phyloP scores from a whole-genome alignment of 2,113 vertebrate genomes.

The Illadopsis cleaveri region DNA sequence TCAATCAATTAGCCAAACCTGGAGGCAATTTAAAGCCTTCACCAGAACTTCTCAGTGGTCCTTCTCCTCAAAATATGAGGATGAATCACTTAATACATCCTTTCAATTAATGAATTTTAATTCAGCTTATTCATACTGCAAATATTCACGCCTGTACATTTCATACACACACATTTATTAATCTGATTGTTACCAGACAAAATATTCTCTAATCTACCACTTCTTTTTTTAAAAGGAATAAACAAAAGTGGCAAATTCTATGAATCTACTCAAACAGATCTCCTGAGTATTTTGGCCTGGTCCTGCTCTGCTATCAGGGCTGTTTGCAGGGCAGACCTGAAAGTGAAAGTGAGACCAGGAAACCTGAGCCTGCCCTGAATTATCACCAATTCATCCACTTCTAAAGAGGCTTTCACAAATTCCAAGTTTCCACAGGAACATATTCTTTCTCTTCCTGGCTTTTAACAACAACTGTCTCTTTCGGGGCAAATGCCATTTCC shows the following conservation, averaged over 20 bases:
- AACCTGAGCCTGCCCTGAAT: background rate
- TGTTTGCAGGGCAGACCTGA: background rate
- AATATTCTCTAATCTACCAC: background rate
- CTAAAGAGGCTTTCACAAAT: background rate
- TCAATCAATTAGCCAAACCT: background rate
- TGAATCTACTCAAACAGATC: background rate
- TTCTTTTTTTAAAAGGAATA: background rate
- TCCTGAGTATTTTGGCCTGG: background rate
- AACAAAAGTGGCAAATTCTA: background rate
- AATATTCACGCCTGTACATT: background rate
- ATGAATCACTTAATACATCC: background rate
- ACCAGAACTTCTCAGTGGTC: background rate
- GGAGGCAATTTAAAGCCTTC: background rate
- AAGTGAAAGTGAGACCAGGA: background rate
- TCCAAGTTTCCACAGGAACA: constrained; percentile 25
- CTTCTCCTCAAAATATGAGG: background rate
- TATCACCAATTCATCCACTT: constrained; percentile 4
- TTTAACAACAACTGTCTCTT: constrained; percentile 41
- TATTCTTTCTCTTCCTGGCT: background rate
- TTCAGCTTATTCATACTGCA: background rate
- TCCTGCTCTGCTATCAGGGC: background rate
- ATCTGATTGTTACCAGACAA: background rate
- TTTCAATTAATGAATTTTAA: background rate
- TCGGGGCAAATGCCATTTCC: constrained; percentile 37
- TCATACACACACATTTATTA: background rate